Evolutionary conservation across 2,888 invertebrate species (phyloP).

Genomic region (Aproaerema taeniolella): DNA sequence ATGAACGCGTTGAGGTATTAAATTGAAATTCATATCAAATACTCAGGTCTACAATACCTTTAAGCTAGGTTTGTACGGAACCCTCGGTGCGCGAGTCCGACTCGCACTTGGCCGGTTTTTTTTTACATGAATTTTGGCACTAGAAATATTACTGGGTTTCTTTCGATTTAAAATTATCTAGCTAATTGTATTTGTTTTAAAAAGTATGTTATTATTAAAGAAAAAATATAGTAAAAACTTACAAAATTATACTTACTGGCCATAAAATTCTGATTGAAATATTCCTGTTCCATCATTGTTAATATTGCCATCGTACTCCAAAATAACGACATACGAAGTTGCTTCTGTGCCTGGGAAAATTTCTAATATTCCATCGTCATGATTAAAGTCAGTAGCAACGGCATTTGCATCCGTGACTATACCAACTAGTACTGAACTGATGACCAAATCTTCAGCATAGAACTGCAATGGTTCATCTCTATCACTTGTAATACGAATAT

Average conservation of each 20-base stretch:
- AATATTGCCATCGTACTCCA: constrained; percentile 41
- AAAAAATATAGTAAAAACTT: background rate
- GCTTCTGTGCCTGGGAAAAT: constrained; percentile 32
- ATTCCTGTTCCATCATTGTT: constrained; percentile 33
- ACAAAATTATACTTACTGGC: constrained; percentile 25
- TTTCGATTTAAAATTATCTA: no score
- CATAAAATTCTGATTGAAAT: constrained; percentile 29
- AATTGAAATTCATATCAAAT: no score
- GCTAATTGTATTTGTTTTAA: no score
- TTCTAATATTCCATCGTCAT: constrained; percentile 32
- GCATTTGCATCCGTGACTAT: constrained; percentile 27
- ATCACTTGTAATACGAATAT: constrained; percentile 30
- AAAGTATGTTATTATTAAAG: no score
- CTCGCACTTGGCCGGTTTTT: no score
- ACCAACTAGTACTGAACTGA: constrained; percentile 32
- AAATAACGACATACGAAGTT: constrained; percentile 34
- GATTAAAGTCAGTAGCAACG: constrained; percentile 5
- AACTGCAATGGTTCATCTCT: constrained; percentile 36
- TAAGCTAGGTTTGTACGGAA: no score
- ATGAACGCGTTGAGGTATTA: no score
- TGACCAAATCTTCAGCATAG: constrained; percentile 29
- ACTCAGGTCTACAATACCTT: no score
- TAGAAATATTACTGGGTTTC: no score
- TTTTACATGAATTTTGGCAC: no score
- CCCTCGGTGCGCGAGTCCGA: no score